Base-by-base conservation (phyloP, 2,888 invertebrate species). In the Beris morrisii region DNA sequence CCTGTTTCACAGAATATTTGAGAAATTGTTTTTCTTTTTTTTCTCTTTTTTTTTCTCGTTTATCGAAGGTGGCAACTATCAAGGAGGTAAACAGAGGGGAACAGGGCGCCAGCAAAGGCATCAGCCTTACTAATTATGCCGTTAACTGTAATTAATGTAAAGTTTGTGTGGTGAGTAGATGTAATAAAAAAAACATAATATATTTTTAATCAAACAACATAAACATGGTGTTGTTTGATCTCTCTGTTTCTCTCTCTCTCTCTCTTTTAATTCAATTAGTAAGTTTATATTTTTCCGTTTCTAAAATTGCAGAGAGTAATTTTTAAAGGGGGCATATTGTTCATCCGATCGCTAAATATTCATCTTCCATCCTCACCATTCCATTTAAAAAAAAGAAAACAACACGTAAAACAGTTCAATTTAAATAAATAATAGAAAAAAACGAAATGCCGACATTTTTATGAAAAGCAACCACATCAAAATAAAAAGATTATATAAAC, bases 1-100 rank as follows among this genome's bases (percentile, higher is more conserved):
- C 38, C 5, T 5, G 5, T 38, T 38, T 38, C 38, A 38, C 48
- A n/a, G 6, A 48, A 15, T 48, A 3, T 48, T 9, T n/a, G n/a
- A 48, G 12, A 45, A 45, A 12, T 12, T 45, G 45, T 12, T 45
- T 45, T 48, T 15, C n/a, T 15, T 6, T 15, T 15, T 48, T 48
- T 48, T 15, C 6, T 15, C n/a, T 48, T 12, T 48, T 12, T 15
- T 6, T 15, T 48, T 15, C 11, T 4, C 45, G 28, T 38, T 77
- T 22, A 22, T 22, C 22, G 22, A 22, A 72, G 84, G 84, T 78
- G 82, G 83, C 77, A 84, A 88, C 80, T 91, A 89, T 71, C 87
- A 87, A 79, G 90, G 92, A 77, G 92, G 92, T 83, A 92, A 92
- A 85, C 91, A 92, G 84, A 87, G 90, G 80, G 91, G 92, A 79